Percentiles rank a stretch among this genome's conserved stretches.
phyloP scores from a whole-genome alignment of 64 coral and sea anemone genomes.

The Anthopleura sola region DNA sequence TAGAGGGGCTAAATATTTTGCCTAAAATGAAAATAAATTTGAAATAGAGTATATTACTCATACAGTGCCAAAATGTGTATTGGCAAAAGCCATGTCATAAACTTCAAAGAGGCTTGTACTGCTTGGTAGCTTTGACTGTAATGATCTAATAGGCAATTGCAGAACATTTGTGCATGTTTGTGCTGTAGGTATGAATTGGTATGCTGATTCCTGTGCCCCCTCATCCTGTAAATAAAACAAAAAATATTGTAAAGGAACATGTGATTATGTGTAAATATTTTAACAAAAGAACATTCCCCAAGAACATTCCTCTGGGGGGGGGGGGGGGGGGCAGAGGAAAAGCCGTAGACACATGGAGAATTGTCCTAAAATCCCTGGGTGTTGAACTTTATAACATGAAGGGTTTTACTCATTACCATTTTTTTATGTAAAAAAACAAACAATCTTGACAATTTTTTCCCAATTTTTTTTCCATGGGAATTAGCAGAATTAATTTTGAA shows the following conservation, averaged over 20 bases:
- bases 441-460: too few relatives aligned
- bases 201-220: background rate
- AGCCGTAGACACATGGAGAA: too few relatives aligned
- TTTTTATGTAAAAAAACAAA: too few relatives aligned
- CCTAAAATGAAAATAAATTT: background rate
- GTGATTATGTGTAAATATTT: too few relatives aligned
- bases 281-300: too few relatives aligned
- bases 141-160: constrained; percentile 15
- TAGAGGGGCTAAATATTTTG: background rate
- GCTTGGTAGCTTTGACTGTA: constrained; percentile 27
- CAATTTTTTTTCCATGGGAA: too few relatives aligned
- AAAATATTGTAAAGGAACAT: background rate
- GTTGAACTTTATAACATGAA: too few relatives aligned
- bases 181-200: constrained; percentile 41
- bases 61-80: constrained; percentile 46
- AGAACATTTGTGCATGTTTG: constrained; percentile 55
- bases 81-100: constrained; percentile 56
- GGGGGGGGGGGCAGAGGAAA: too few relatives aligned
- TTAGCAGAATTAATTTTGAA: too few relatives aligned
- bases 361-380: too few relatives aligned
- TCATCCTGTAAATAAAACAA: constrained; percentile 13
- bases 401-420: too few relatives aligned
- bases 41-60: background rate
- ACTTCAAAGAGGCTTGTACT: constrained; percentile 33
- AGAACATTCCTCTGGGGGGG: too few relatives aligned